Evolutionary conservation across 2,113 vertebrate species (phyloP), one percentile per base, ranked within the genome.

Genomic region (Pseudorasbora parva): DNA sequence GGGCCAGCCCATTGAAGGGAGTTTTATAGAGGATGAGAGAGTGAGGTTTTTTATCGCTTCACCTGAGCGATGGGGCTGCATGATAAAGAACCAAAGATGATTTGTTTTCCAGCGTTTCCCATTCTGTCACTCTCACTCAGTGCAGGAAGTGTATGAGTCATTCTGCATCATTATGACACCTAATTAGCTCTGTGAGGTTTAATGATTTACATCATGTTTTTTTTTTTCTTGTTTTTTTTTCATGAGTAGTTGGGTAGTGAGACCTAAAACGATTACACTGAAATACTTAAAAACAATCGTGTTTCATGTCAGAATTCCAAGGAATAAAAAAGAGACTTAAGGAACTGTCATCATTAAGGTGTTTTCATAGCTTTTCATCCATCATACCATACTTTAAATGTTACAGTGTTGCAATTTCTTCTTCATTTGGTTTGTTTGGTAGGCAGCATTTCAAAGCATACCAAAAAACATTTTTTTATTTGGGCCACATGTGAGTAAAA

Each of bases 161-260:
- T 74, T 41, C 37, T 59, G 47, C 76, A 27, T 73, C 66, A 27
- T 86, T 86, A 80, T 80, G 81, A 59, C 45, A 64, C 5, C 76
- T 60, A 81, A 86, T 86, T 86, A 86, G 62, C 43, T 51, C 23
- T 64, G n/a, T 7, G 14, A 54, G 81, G 27, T 81, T 86, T 80
- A 66, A 86, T 83, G n/a, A 80, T 80, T 75, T 51, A 51, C 12
- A 68, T 66, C 76, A 43, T 83, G 69, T 79, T 83, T 74, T 68
- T 83, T 80, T 68, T 45, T 62, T 75, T n/a, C n/a, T n/a, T 83
- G 69, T 79, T 83, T 74, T 68, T 83, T 80, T 68, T 45, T 62
- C 47, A 68, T 17, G 21, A 57, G 27, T 60, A 71, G 49, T 64
- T 64, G 56, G 59, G 51, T 21, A 19, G 45, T 25, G 21, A 33